phyloP scores from a whole-genome alignment of 2,888 invertebrate species.

The Tipula lateralis region DNA sequence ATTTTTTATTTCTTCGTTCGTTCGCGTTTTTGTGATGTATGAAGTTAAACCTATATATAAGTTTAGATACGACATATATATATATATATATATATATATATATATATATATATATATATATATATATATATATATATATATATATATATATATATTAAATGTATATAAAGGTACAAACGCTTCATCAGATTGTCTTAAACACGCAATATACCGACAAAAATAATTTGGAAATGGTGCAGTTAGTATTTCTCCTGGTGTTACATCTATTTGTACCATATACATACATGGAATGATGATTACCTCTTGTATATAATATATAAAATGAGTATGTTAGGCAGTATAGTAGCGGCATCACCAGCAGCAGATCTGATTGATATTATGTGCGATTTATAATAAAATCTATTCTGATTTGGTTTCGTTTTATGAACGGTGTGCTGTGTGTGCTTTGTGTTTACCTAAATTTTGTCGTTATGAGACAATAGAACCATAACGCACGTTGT shows the following conservation, averaged over 20 bases:
- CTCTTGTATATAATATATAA: not conserved
- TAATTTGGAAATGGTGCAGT: not conserved
- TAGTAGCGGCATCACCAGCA: not conserved
- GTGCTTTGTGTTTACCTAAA: not conserved
- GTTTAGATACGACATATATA: not conserved
- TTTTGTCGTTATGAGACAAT: not conserved
- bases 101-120: not conserved
- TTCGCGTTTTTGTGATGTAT: conserved; percentile 1
- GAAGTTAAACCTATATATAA: not conserved
- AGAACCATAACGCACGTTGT: not conserved
- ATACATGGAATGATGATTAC: not conserved
- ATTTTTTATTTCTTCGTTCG: conserved; percentile 24
- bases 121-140: not conserved
- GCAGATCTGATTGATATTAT: not conserved
- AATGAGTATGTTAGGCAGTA: not conserved
- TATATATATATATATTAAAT: not conserved
- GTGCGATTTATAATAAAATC: not conserved
- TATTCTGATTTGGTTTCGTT: not conserved
- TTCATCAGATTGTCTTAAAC: not conserved
- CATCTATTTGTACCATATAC: not conserved
- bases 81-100: not conserved
- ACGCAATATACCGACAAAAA: not conserved
- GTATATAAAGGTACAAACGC: too few relatives aligned
- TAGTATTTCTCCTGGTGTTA: not conserved
- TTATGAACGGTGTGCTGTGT: not conserved